These are phyloP conservation scores for Onychorhynchus coronatus DNA, from an alignment of 2,113 vertebrate species.

Conservation along the genomic window DNA sequence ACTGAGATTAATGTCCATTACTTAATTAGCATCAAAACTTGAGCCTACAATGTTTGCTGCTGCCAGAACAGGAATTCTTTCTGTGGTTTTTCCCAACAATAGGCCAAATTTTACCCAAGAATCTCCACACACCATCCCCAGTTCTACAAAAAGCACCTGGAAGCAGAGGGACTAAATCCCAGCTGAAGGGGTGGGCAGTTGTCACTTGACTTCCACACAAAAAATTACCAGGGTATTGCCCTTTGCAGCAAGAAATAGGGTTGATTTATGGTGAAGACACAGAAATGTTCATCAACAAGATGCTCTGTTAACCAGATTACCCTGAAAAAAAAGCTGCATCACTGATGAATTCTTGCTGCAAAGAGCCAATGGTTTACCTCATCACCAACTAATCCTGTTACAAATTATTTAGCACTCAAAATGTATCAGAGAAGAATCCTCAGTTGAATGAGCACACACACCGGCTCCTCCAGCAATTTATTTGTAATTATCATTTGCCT, in stretches of 20 bases:
- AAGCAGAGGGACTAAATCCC: not conserved
- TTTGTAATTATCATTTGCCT: conserved; percentile 14
- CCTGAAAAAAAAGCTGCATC: not conserved
- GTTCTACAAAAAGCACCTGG: not conserved
- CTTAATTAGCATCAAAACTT: not conserved
- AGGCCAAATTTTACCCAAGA: not conserved
- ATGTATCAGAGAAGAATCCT: not conserved
- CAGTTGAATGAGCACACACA: not conserved
- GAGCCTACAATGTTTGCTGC: not conserved
- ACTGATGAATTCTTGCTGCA: not conserved
- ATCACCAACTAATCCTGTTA: conserved; percentile 7
- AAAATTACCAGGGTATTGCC: not conserved
- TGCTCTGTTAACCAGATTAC: not conserved
- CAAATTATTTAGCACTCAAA: not conserved
- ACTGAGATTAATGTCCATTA: not conserved
- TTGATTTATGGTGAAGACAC: not conserved
- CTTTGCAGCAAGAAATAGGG: not conserved
- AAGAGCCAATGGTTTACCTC: conserved; percentile 22
- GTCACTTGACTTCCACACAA: not conserved
- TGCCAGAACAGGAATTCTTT: not conserved
- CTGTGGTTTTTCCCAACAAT: not conserved
- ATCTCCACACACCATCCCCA: not conserved
- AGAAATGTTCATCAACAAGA: not conserved
- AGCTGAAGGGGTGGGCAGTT: not conserved
- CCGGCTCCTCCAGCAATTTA: not conserved